Evolutionary conservation across 2,888 invertebrate genomes (phyloP).

Genomic region (Leistus spinibarbis): DNA sequence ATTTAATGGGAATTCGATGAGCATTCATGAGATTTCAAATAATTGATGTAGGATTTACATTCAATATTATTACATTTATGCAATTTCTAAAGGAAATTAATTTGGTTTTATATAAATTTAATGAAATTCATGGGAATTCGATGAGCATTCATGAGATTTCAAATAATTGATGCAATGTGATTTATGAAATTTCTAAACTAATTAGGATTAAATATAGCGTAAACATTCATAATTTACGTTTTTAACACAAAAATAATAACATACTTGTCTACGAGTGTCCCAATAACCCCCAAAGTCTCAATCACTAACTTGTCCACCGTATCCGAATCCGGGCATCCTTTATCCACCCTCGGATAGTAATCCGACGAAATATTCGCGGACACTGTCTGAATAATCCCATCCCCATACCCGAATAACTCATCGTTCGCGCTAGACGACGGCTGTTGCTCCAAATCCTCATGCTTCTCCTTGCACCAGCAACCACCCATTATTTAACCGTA

Average conservation of each 20-base stretch:
- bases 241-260: no score
- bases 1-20: no score
- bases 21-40: no score
- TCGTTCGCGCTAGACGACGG: constrained; percentile 43
- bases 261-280: constrained; percentile 84
- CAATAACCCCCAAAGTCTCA: constrained; percentile 79
- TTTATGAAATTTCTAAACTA: no score
- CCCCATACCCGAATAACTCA: constrained; percentile 23
- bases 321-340: constrained; percentile 54
- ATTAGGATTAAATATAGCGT: no score
- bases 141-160: no score
- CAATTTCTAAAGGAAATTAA: no score
- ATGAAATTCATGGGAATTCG: no score
- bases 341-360: constrained; percentile 47
- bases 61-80: no score
- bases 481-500: constrained; percentile 67
- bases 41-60: no score
- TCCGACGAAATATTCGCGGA: constrained; percentile 44
- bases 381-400: constrained; percentile 29
- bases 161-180: constrained; percentile 18
- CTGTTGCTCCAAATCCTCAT: constrained; percentile 60
- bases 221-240: no score
- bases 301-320: constrained; percentile 76
- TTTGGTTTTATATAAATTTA: no score
- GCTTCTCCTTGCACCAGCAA: constrained; percentile 75